Percentiles rank a stretch among this genome's conserved stretches.
phyloP scores from a whole-genome alignment of 2,797 vertebrate species.

The Chelidonichthys spinosus region DNA sequence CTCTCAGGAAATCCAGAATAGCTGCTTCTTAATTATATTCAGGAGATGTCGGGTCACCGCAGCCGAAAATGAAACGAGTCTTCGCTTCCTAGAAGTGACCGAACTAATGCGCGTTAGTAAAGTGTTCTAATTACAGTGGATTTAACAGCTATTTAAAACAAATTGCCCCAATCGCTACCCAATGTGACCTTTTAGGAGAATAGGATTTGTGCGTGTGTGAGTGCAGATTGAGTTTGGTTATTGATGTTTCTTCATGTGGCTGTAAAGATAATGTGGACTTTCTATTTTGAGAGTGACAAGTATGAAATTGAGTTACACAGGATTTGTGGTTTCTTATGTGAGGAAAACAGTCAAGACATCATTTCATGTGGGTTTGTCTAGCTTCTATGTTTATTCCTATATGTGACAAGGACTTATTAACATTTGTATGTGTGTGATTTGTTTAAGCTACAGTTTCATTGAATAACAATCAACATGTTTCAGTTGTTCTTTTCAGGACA shows the following conservation, averaged over 20 bases:
- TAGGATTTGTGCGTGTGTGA: constrained; percentile 10
- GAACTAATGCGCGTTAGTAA: constrained; percentile 41
- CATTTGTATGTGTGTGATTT: not conserved
- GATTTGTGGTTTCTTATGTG: constrained; percentile 18
- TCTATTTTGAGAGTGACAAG: constrained; percentile 42
- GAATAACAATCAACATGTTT: constrained; percentile 26
- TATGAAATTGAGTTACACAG: constrained; percentile 33
- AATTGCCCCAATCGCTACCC: constrained; percentile 13
- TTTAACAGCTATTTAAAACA: constrained; percentile 56
- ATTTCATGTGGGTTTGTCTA: not conserved
- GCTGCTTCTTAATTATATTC: constrained; percentile 41
- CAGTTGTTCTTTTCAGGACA: constrained; percentile 49
- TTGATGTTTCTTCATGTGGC: constrained; percentile 29
- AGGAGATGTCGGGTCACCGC: constrained; percentile 45
- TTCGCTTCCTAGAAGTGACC: constrained; percentile 40
- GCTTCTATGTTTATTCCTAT: constrained; percentile 5
- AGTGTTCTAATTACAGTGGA: constrained; percentile 51
- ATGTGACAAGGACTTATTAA: not conserved
- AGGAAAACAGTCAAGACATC: constrained; percentile 14
- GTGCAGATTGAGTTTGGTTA: not conserved
- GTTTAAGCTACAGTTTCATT: not conserved
- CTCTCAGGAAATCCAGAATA: constrained; percentile 49
- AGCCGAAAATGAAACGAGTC: constrained; percentile 43
- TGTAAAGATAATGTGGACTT: constrained; percentile 15
- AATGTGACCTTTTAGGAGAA: constrained; percentile 44